Conservation (phyloP, 2,797 vertebrate species). For the Cossypha dichroa region DNA sequence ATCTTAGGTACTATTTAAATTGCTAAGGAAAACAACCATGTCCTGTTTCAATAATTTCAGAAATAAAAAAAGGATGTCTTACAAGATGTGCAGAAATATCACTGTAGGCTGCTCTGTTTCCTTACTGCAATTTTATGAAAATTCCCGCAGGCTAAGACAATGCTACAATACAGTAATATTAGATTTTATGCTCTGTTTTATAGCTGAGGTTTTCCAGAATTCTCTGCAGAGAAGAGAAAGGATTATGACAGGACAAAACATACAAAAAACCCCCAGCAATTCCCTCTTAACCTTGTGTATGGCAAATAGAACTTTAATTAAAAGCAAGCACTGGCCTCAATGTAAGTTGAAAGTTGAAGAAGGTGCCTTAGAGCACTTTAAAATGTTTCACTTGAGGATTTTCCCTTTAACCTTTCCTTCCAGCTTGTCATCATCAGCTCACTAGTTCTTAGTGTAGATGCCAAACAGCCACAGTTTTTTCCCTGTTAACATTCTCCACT, state of each 20-base stretch:
- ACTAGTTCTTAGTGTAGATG: neutral
- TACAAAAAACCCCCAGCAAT: neutral
- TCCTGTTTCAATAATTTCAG: neutral
- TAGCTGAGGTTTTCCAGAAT: neutral
- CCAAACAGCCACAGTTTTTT: neutral
- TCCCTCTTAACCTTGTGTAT: neutral
- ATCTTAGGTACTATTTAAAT: neutral
- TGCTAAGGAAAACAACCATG: neutral
- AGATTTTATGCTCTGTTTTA: conserved; percentile 15
- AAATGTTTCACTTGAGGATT: neutral
- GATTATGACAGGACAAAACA: neutral
- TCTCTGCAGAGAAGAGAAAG: neutral
- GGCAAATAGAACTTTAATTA: neutral
- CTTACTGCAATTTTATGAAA: conserved; percentile 7
- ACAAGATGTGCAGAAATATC: neutral
- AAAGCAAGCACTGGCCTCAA: neutral
- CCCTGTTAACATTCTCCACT: neutral
- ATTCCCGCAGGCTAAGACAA: neutral
- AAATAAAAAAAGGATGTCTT: neutral
- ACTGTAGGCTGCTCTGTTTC: neutral
- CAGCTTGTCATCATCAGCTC: neutral
- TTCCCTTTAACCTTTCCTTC: neutral
- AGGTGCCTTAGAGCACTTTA: neutral
- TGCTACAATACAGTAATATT: neutral
- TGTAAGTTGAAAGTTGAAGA: neutral